Evolutionary conservation across 1,140 invertebrate species (phyloP).

Genomic region (Microplitis mediator): DNA sequence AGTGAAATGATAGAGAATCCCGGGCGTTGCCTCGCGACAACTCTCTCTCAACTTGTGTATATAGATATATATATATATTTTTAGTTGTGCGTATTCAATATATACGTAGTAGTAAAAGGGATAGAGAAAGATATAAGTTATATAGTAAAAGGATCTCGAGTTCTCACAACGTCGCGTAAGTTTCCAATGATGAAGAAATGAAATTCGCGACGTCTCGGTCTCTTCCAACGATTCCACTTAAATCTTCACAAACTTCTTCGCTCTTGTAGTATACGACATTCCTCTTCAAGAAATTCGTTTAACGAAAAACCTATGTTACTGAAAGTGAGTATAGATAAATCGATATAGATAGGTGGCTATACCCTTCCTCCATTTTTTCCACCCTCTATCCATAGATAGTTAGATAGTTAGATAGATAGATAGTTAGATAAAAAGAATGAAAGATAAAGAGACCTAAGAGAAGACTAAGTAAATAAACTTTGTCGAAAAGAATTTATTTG

Average conservation of each 20-base stretch:
- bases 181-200: slow-evolving; percentile 25
- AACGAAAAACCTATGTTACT: slow-evolving; percentile 7
- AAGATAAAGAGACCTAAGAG: background rate
- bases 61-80: background rate
- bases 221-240: slow-evolving; percentile 10
- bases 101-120: background rate
- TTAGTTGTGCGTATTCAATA: background rate
- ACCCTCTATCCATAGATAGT: no score
- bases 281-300: slow-evolving; percentile 13
- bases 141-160: slow-evolving; percentile 11
- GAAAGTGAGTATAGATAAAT: background rate
- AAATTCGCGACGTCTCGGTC: slow-evolving; percentile 19
- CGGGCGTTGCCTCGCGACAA: slow-evolving; percentile 9
- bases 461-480: background rate
- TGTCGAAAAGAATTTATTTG: background rate
- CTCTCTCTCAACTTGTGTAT: background rate
- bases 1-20: background rate
- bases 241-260: slow-evolving; percentile 10
- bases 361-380: background rate
- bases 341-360: no score
- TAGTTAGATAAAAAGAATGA: background rate
- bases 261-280: background rate
- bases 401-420: background rate
- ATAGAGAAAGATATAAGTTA: background rate
- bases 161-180: slow-evolving; percentile 6